Conservation (phyloP, 2,888 invertebrate species). For the Ophioninae sp. region DNA sequence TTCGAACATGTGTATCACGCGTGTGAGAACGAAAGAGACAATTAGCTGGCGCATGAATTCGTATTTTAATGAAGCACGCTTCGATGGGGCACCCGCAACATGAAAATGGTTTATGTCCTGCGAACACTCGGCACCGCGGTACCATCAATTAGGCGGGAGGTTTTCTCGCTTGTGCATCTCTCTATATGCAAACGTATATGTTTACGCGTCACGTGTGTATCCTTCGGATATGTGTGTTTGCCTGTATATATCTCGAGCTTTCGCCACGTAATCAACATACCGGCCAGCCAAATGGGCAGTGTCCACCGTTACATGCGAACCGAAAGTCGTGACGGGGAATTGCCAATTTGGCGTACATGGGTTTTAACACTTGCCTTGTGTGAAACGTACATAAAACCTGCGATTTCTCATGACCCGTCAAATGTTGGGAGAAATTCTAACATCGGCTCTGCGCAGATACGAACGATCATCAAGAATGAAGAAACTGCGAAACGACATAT, state of each 20-base stretch:
- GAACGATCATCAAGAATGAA: background rate
- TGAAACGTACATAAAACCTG: slow-evolving; percentile 17
- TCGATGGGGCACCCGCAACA: slow-evolving; percentile 68
- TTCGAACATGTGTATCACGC: slow-evolving; percentile 14
- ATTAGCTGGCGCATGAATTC: slow-evolving; percentile 61
- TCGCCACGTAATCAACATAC: slow-evolving; percentile 74
- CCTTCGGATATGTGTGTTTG: slow-evolving; percentile 7
- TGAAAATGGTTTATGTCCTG: slow-evolving; percentile 77
- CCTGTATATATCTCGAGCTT: slow-evolving; percentile 48
- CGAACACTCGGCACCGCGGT: slow-evolving; percentile 73
- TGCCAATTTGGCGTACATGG: slow-evolving; percentile 62
- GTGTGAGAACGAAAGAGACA: slow-evolving; percentile 30
- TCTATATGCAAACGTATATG: slow-evolving; percentile 9
- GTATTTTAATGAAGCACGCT: slow-evolving; percentile 74
- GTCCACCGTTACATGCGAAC: slow-evolving; percentile 32
- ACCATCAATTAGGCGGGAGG: slow-evolving; percentile 73
- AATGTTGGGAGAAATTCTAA: slow-evolving; percentile 2
- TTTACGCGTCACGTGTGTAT: background rate
- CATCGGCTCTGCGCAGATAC: background rate
- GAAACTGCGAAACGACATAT: background rate
- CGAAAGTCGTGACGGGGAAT: slow-evolving; percentile 50
- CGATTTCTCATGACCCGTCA: slow-evolving; percentile 27
- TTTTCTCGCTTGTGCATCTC: slow-evolving; percentile 53
- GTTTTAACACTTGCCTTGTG: slow-evolving; percentile 32
- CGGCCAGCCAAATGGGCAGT: slow-evolving; percentile 67